Evolutionary conservation across 2,113 vertebrate genomes (phyloP), one percentile per base, ranked within the genome.

Genomic region (Aepyceros melampus): DNA sequence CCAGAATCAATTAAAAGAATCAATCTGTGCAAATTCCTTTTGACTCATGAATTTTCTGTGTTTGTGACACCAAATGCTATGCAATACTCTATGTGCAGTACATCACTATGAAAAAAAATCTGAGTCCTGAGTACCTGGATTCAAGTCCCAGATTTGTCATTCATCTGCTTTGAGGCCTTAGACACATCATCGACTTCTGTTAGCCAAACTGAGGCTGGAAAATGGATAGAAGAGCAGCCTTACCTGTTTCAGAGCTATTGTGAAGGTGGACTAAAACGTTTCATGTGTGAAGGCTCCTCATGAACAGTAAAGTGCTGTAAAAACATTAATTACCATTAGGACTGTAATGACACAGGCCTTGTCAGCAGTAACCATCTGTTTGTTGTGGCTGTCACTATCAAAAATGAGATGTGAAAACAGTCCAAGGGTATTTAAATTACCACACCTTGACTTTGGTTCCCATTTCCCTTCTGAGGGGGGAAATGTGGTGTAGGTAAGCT

Each of bases 321-420:
- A 96, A 94, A 78, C 33, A n/a, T 92, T 62, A 56, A 25, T 96
- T 98, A 86, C 84, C 87, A 85, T 95, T 89, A 95, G 60, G 71
- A 51, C n/a, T 93, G 27, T 40, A 89, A 89, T 55, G 91, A 93
- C 25, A 31, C 31, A 45, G 33, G 5, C 33, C 84, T 90, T 93
- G 82, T 95, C 85, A 93, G 82, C 93, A 93, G 58, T 86, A 95
- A 84, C 86, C 95, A 95, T 95, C 91, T 97, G 95, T 89, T 82
- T 89, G 82, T 94, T 96, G 89, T 81, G 89, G 55, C 88, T 98
- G 79, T 93, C 92, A 58, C 78, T 94, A 56, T 94, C 49, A 71
- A 88, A 94, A 90, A 51, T 91, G 93, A 94, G 82, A 89, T 87
- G 89, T 86, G 93, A 86, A 95, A 95, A 89, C 84, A 76, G 45